These are phyloP conservation scores for Microchirus variegatus DNA, from an alignment of 2,797 vertebrate genomes.

Conservation along the genomic window DNA sequence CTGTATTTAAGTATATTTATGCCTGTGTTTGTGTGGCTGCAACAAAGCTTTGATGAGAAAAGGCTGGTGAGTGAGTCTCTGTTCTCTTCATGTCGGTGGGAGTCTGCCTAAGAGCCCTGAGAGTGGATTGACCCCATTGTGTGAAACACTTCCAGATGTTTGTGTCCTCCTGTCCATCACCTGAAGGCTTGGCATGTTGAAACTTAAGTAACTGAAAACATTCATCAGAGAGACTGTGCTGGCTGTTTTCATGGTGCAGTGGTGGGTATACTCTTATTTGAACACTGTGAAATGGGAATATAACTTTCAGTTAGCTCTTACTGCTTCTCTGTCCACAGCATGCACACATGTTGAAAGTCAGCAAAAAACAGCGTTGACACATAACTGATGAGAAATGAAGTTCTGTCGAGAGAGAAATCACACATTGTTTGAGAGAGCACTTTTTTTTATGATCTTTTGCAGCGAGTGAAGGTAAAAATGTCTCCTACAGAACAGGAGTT, in stretches of 20 bases:
- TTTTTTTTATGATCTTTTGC: too few relatives aligned
- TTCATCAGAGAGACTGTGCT: not conserved
- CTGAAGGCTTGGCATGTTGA: conserved; percentile 28
- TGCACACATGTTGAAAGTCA: too few relatives aligned
- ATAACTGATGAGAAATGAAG: too few relatives aligned
- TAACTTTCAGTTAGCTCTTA: too few relatives aligned
- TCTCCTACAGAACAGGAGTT: too few relatives aligned
- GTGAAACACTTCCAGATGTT: conserved; percentile 74
- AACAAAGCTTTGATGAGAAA: too few relatives aligned
- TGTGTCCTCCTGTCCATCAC: conserved; percentile 17
- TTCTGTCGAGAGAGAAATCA: too few relatives aligned
- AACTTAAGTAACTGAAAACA: conserved; percentile 13
- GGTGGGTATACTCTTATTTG: not conserved
- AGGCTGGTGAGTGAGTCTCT: conserved; percentile 14
- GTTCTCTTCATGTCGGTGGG: conserved; percentile 6
- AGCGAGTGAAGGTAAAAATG: too few relatives aligned
- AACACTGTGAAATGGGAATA: not conserved
- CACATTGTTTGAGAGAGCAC: too few relatives aligned
- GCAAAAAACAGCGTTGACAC: too few relatives aligned
- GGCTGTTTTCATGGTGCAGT: too few relatives aligned
- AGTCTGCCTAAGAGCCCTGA: conserved; percentile 25
- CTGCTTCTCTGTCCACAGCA: too few relatives aligned
- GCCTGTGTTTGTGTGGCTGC: conserved; percentile 1
- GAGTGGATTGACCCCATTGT: conserved; percentile 42
- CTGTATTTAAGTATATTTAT: not conserved